These are phyloP conservation scores for Sphyrna mokarran DNA, from an alignment of 2,113 vertebrate species.

Conservation along the genomic window DNA sequence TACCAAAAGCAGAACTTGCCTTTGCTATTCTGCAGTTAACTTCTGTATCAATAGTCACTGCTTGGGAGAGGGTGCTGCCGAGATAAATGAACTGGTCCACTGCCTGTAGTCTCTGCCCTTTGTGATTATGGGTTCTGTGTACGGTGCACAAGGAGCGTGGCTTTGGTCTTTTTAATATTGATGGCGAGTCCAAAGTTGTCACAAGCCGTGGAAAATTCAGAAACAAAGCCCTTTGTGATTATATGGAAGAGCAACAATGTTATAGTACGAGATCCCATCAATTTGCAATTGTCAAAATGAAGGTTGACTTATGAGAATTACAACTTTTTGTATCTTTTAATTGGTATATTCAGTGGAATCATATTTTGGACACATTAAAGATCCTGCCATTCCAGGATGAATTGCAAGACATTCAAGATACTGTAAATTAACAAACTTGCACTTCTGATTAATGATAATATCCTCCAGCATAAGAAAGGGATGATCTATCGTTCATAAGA, in stretches of 20 bases:
- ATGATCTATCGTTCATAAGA: neutral
- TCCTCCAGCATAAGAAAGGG: neutral
- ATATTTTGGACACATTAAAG: neutral
- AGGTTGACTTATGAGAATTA: neutral
- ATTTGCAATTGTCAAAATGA: neutral
- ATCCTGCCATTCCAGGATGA: neutral
- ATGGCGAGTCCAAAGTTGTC: too few species aligned
- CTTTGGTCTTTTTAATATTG: too few species aligned
- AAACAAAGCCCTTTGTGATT: neutral
- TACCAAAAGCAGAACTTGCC: too few species aligned
- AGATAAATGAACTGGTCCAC: too few species aligned
- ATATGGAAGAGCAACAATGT: neutral
- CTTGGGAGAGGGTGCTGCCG: too few species aligned
- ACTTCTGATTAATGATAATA: neutral
- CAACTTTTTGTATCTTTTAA: neutral
- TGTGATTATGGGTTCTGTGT: too few species aligned
- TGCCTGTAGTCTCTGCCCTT: too few species aligned
- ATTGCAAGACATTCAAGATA: neutral
- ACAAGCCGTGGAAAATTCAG: too few species aligned
- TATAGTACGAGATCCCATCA: neutral
- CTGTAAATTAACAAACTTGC: neutral
- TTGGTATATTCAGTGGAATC: neutral
- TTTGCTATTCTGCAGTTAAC: too few species aligned
- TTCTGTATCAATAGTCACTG: too few species aligned
- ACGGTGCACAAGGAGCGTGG: too few species aligned